Evolutionary conservation across 2,113 vertebrate genomes (phyloP).

Genomic region (Siniperca chuatsi): DNA sequence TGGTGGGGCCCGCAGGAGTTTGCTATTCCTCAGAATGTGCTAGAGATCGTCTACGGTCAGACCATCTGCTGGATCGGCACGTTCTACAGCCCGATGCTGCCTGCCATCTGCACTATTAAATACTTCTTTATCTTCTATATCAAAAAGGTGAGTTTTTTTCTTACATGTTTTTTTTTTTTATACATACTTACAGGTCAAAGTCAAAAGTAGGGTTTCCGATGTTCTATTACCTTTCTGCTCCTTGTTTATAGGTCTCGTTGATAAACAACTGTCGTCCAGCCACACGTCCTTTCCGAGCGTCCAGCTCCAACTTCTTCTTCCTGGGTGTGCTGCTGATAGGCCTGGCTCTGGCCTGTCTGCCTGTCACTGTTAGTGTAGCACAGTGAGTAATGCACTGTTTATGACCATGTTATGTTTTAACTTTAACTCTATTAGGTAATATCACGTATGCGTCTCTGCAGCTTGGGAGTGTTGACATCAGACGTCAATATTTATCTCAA

Average conservation of each 20-base stretch:
- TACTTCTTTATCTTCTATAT: conserved; percentile 96
- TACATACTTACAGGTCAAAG: neutral
- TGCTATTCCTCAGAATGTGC: conserved; percentile 91
- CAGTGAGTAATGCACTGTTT: conserved; percentile 82
- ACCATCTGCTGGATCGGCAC: conserved; percentile 98
- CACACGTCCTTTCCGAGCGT: conserved; percentile 90
- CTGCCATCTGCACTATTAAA: conserved; percentile 93
- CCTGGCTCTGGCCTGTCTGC: conserved; percentile 88
- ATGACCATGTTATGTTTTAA: neutral
- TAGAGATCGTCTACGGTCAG: conserved; percentile 95
- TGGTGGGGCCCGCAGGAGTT: conserved; percentile 94
- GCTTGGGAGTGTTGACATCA: neutral
- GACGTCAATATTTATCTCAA: neutral
- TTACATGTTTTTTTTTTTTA: neutral
- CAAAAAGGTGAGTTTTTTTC: conserved; percentile 89
- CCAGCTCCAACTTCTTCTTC: conserved; percentile 96
- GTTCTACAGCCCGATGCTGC: conserved; percentile 94
- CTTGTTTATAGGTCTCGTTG: conserved; percentile 85
- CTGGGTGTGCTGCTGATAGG: conserved; percentile 92
- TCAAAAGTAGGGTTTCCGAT: neutral
- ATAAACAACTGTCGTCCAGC: conserved; percentile 90
- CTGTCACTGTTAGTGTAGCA: conserved; percentile 89
- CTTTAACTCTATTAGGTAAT: neutral
- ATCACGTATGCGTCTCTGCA: neutral
- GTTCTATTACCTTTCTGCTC: neutral